Evolutionary conservation across 2,113 vertebrate species (phyloP), one percentile per base, ranked within the genome.

Genomic region (Lophotis ruficrista): DNA sequence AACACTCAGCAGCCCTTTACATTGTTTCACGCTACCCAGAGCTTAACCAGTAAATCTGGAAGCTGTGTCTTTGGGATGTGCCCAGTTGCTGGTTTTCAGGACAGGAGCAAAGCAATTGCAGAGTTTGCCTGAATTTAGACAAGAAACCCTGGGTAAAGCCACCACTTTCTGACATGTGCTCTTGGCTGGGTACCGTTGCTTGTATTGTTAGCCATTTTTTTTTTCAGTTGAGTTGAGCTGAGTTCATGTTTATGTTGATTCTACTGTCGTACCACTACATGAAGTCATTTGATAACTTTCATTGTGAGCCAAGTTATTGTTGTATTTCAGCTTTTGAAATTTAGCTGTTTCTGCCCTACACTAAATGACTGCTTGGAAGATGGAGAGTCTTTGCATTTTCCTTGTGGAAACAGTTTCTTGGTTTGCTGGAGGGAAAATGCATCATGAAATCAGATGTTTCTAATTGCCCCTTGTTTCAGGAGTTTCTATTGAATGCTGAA

Each of bases 391-490:
- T 93, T 73, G 56, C 48, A 58, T 94, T 80, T 92, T 85, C 70
- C 75, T 84, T 87, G 58, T 89, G 58, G 93, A 87, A 90, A 89
- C 90, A 93, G 87, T 82, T 65, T 79, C 85, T 96, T 12, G 8
- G 62, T 93, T 91, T 92, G 81, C 71, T 60, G 56, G 65, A 82
- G 66, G 65, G 73, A 96, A 64, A 93, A 95, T 93, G 83, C 87
- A 94, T 93, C 87, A 86, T 76, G 71, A 91, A 87, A 94, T 96
- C 90, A 95, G 94, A 96, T 96, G 93, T 93, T 94, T 95, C 80
- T 94, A 95, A 96, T 95, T 96, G 96, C 88, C 89, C 25, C 93
- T 95, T 96, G 93, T 96, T 97, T 96, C 90, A 85, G 81, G 90
- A 93, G 60, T 78, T 97, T 93, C 89, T 96, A 9, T 8, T 89